A percentile compares a stretch with the other conserved stretches of the same genome.
phyloP scores from a whole-genome alignment of 2,113 vertebrate genomes.

The Chauna torquata region DNA sequence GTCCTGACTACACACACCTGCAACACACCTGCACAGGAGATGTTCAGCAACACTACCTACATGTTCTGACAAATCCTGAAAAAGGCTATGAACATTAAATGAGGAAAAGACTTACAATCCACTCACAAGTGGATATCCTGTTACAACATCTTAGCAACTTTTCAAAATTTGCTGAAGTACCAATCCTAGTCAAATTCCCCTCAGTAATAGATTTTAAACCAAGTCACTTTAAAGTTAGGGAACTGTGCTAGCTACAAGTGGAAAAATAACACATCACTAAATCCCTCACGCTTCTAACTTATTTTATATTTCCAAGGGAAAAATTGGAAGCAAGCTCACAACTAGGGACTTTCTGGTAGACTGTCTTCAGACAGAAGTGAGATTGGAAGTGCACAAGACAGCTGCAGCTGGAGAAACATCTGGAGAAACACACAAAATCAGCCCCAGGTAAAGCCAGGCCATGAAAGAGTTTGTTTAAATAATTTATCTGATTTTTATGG shows the following conservation, averaged over 20 bases:
- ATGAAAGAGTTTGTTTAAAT: neutral
- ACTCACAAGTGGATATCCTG: neutral
- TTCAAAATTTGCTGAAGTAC: neutral
- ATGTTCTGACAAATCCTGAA: neutral
- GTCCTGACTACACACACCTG: neutral
- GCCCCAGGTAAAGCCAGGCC: neutral
- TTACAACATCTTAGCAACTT: neutral
- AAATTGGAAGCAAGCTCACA: neutral
- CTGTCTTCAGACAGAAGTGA: neutral
- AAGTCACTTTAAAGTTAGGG: neutral
- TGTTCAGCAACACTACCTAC: neutral
- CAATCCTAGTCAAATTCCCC: neutral
- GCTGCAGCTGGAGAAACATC: neutral
- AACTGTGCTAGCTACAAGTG: neutral
- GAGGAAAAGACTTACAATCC: neutral
- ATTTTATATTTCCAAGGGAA: neutral
- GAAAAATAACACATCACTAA: neutral
- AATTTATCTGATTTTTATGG: neutral
- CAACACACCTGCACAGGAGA: neutral
- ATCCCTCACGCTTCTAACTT: neutral
- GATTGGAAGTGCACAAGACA: fast-evolving
- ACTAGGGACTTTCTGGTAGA: neutral
- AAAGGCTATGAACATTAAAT: neutral
- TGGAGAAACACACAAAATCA: neutral
- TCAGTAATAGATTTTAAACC: neutral